Conservation (phyloP, 2,888 invertebrate genomes). For the Scrobipalpa atriplicella region DNA sequence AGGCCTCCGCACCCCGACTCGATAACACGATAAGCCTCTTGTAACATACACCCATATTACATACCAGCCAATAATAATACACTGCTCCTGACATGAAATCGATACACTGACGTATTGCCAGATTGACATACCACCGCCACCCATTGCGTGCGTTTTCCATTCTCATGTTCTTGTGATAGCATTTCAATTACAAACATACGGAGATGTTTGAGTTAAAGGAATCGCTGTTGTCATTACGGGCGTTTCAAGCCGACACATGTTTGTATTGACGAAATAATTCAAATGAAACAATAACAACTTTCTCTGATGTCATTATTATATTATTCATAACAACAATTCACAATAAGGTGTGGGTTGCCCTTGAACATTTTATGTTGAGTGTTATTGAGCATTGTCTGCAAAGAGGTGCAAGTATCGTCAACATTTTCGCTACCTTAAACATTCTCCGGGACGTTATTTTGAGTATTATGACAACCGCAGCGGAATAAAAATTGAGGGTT, state of each 20-base stretch:
- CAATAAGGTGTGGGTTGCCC: conserved; percentile 32
- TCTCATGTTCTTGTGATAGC: conserved; percentile 18
- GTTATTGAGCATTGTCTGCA: conserved; percentile 13
- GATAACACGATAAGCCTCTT: conserved; percentile 32
- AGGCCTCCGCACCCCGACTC: conserved; percentile 14
- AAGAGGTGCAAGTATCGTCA: conserved; percentile 7
- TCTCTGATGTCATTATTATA: conserved; percentile 48
- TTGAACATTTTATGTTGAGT: conserved; percentile 16
- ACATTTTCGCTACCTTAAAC: conserved; percentile 11
- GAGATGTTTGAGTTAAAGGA: conserved; percentile 41
- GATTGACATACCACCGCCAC: conserved; percentile 12
- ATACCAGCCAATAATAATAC: conserved; percentile 14
- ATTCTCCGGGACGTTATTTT: neutral
- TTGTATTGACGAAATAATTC: conserved; percentile 45
- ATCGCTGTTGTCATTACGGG: conserved; percentile 46
- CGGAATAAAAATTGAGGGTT: conserved; percentile 13
- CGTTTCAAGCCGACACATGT: conserved; percentile 44
- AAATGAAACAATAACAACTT: conserved; percentile 54
- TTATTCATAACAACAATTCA: conserved; percentile 25
- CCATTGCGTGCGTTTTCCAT: conserved; percentile 15
- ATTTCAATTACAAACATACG: conserved; percentile 40
- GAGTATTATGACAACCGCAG: conserved; percentile 1
- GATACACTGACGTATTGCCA: conserved; percentile 18
- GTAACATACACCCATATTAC: conserved; percentile 26
- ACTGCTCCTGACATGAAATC: conserved; percentile 11